Conservation (phyloP, 1,140 invertebrate genomes). For the Trialeurodes vaporariorum region DNA sequence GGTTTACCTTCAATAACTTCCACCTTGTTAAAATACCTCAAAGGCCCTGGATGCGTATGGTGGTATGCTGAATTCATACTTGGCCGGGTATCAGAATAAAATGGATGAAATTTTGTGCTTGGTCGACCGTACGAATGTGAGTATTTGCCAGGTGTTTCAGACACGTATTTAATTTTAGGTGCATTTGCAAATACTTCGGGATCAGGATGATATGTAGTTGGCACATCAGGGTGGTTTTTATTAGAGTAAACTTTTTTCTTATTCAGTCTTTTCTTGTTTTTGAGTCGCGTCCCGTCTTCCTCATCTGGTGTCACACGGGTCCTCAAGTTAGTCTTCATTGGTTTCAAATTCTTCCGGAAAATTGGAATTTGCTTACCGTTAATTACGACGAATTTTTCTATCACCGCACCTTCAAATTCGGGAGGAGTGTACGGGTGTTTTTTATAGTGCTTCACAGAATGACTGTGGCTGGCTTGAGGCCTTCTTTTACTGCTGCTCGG, state of each 20-base stretch:
- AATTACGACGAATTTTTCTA: background rate
- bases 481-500: background rate
- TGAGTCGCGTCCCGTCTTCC: background rate
- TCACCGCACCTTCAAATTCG: background rate
- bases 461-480: background rate
- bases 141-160: background rate
- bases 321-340: background rate
- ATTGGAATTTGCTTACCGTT: background rate
- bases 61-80: background rate
- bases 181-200: background rate
- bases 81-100: background rate
- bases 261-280: background rate
- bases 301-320: background rate
- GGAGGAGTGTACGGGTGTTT: background rate
- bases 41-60: background rate
- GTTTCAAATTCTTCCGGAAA: background rate
- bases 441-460: background rate
- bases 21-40: background rate
- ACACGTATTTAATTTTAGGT: background rate
- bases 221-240: background rate
- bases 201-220: background rate
- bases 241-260: background rate
- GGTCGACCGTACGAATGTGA: background rate
- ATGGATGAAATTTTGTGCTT: background rate
- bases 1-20: background rate